Base-by-base conservation (phyloP, 2,888 invertebrate species). In the Lepas anatifera region DNA sequence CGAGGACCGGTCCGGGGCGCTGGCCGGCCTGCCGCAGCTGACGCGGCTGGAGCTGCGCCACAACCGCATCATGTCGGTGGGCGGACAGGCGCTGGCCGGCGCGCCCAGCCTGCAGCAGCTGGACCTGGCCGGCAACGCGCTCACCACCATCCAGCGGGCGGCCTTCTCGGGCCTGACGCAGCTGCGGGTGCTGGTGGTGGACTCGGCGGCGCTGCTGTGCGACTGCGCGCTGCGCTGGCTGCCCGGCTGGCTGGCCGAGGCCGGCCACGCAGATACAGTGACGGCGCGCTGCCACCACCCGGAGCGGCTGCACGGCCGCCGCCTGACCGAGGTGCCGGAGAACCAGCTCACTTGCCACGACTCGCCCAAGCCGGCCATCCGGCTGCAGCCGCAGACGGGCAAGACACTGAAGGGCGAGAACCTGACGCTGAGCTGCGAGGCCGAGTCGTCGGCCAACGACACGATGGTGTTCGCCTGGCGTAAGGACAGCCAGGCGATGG, bases 171-270 rank as follows among this genome's bases (percentile, higher is more conserved):
- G 94, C 8, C 82, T 96, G 64, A 81, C 82, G 58, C 87, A 85
- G 77, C 82, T 96, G 25, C 83, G 84, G 69, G 84, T 85, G 76
- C 79, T 86, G 77, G 75, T 76, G 43, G 82, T 92, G 72, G 88
- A 89, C 77, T 86, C 89, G 69, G 85, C 87, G 70, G 87, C 88
- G 74, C 83, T 95, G 68, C 82, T 95, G 69, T 96, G 95, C 81
- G 95, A 96, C 79, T 95, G 95, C 77, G 89, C 91, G 77, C 81
- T 95, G 74, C 81, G 87, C 69, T 95, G 95, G 94, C 86, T 95
- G 77, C 86, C 89, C n/a, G 84, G 86, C 74, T 95, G 92, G 92
- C 81, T 93, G 68, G 84, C 82, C 74, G 77, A 79, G 32, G 76
- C 75, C 41, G 76, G 84, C 74, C 82, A 83, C 75, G 83, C 85